Conservation (phyloP, 2,113 vertebrate genomes). For the Bucco capensis region DNA sequence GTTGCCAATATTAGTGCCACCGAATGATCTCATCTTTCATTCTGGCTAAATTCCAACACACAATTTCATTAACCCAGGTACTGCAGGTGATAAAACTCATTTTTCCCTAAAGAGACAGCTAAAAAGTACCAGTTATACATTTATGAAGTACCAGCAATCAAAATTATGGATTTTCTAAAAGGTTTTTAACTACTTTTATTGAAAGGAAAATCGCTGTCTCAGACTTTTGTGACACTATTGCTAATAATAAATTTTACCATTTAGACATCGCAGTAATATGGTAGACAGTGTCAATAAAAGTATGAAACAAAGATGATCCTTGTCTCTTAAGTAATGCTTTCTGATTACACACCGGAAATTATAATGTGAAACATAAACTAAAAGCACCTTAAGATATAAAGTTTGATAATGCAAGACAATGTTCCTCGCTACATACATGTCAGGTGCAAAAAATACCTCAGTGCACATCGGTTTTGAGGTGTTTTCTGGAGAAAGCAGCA, state of each 20-base stretch:
- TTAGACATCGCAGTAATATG: constrained; percentile 76
- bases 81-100: constrained; percentile 88
- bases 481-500: not conserved
- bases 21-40: constrained; percentile 83
- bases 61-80: constrained; percentile 89
- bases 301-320: constrained; percentile 74
- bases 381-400: constrained; percentile 46
- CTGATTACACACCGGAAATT: constrained; percentile 77
- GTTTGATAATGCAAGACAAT: not conserved
- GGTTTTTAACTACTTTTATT: constrained; percentile 90
- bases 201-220: constrained; percentile 87
- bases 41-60: constrained; percentile 83
- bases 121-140: constrained; percentile 89
- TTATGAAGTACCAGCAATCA: constrained; percentile 88
- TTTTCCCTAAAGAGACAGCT: constrained; percentile 88
- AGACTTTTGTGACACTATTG: constrained; percentile 84
- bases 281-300: constrained; percentile 83
- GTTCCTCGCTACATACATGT: not conserved
- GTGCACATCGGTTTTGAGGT: not conserved
- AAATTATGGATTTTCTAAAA: constrained; percentile 90
- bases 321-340: constrained; percentile 74
- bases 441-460: not conserved
- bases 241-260: constrained; percentile 85
- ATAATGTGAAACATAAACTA: constrained; percentile 57
- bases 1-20: constrained; percentile 79